phyloP scores from a whole-genome alignment of 2,113 vertebrate species.

The Candoia aspera region DNA sequence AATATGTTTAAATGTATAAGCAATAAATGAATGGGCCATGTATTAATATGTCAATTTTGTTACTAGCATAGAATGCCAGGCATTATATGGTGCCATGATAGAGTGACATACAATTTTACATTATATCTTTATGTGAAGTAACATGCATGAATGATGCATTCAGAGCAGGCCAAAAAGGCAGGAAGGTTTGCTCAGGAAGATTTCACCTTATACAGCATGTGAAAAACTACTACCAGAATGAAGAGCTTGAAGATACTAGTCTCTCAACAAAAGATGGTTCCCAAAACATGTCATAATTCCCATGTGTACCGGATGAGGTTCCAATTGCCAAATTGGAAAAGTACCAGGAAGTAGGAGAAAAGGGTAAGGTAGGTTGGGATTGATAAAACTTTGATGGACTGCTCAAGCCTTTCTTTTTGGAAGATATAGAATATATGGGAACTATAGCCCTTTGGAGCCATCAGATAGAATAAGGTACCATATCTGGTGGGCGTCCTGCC shows the following conservation, averaged over 20 bases:
- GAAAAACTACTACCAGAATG: background rate
- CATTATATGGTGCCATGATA: background rate
- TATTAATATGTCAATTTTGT: background rate
- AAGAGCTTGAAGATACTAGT: background rate
- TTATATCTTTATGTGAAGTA: background rate
- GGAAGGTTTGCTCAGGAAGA: background rate
- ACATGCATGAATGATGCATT: background rate
- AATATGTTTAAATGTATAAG: background rate
- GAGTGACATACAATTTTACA: background rate
- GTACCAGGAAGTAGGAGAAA: background rate
- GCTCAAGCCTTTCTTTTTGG: background rate
- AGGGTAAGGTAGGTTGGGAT: background rate
- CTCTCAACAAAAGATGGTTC: background rate
- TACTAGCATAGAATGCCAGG: background rate
- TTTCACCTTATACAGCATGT: background rate
- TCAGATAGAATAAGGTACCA: background rate
- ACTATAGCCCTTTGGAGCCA: background rate
- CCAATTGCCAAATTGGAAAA: background rate
- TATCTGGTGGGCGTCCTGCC: background rate
- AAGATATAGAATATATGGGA: background rate
- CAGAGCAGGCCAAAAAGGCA: too few species aligned
- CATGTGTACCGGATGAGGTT: background rate
- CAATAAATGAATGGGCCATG: background rate
- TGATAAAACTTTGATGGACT: background rate
- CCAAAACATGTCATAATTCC: background rate